Conservation (phyloP, 2,888 invertebrate genomes). For the Eremobia ochroleuca region DNA sequence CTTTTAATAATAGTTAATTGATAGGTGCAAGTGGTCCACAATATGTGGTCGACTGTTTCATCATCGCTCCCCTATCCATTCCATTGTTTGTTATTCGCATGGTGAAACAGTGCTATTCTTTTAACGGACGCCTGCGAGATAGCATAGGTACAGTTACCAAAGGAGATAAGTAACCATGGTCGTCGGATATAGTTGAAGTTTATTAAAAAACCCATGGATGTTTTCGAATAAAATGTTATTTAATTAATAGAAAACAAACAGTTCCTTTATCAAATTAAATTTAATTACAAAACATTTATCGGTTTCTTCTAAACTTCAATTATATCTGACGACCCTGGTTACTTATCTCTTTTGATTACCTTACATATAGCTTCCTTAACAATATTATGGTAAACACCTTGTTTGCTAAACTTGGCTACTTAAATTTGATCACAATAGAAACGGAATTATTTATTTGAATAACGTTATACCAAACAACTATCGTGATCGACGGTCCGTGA, state of each 20-base stretch:
- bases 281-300: no score
- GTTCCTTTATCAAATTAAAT: no score
- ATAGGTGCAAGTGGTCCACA: slow-evolving; percentile 72
- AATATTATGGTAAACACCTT: slow-evolving; percentile 67
- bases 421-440: slow-evolving; percentile 40
- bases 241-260: no score
- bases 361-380: slow-evolving; percentile 67
- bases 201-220: no score
- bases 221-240: no score
- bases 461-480: background rate
- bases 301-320: no score
- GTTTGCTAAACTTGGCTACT: slow-evolving; percentile 18
- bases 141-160: slow-evolving; percentile 61
- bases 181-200: no score
- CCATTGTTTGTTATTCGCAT: slow-evolving; percentile 77
- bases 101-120: slow-evolving; percentile 78
- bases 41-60: slow-evolving; percentile 76
- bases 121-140: slow-evolving; percentile 68
- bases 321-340: no score
- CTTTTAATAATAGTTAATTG: slow-evolving; percentile 77
- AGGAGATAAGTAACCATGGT: no score
- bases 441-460: slow-evolving; percentile 18
- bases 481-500: background rate
- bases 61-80: slow-evolving; percentile 71
- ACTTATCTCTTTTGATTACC: no score